Evolutionary conservation across 1,140 invertebrate genomes (phyloP).

Genomic region (Bombus fervidus): DNA sequence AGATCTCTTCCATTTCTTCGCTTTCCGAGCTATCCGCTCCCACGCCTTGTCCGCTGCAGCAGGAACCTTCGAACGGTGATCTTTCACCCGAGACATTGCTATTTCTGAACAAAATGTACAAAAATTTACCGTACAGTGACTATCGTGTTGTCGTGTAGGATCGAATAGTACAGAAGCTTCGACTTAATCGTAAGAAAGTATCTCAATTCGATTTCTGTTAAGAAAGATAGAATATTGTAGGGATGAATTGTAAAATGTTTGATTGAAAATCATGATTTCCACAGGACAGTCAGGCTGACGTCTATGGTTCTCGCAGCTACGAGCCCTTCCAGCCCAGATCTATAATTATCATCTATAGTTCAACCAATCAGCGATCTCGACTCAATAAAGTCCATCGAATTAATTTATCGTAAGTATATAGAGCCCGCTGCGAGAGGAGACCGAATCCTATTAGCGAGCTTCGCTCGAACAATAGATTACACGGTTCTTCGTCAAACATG

Average conservation of each 20-base stretch:
- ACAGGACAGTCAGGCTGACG: too few relatives aligned
- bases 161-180: too few relatives aligned
- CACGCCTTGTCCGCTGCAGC: constrained; percentile 87
- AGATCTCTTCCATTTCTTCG: constrained; percentile 83
- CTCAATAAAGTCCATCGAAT: not conserved
- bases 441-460: not conserved
- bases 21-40: constrained; percentile 82
- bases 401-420: not conserved
- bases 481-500: not conserved
- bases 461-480: not conserved
- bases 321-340: not conserved
- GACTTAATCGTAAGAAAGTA: too few relatives aligned
- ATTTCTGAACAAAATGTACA: constrained; percentile 71
- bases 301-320: not conserved
- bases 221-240: too few relatives aligned
- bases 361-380: too few relatives aligned
- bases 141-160: not conserved
- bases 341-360: not conserved
- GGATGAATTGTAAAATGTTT: too few relatives aligned
- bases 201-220: too few relatives aligned
- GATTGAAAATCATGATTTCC: too few relatives aligned
- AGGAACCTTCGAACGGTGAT: constrained; percentile 92
- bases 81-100: constrained; percentile 88
- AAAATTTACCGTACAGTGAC: not conserved
- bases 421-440: not conserved